phyloP scores from a whole-genome alignment of 2,113 vertebrate species.

The Neotoma lepida region DNA sequence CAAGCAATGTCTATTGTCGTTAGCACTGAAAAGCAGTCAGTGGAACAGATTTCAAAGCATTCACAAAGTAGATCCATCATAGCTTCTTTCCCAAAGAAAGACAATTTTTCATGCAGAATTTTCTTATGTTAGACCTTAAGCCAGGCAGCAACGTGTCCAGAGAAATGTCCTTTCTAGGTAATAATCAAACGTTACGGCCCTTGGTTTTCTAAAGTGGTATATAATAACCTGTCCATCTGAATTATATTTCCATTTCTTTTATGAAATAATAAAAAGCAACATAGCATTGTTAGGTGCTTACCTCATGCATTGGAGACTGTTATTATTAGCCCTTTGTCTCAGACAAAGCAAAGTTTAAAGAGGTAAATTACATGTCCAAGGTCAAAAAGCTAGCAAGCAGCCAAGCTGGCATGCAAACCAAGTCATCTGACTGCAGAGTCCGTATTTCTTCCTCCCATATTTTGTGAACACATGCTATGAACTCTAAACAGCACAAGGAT shows the following conservation, averaged over 20 bases:
- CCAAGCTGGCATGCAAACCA: neutral
- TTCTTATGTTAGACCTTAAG: neutral
- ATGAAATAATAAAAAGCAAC: constrained; percentile 54
- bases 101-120: constrained; percentile 15
- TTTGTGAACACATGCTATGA: neutral
- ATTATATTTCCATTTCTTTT: constrained; percentile 22
- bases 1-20: constrained; percentile 39
- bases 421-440: neutral
- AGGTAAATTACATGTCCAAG: constrained; percentile 31
- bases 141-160: constrained; percentile 16
- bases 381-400: constrained; percentile 11
- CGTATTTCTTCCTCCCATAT: neutral
- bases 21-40: constrained; percentile 35
- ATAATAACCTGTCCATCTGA: constrained; percentile 51
- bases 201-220: constrained; percentile 63
- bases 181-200: constrained; percentile 45
- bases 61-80: constrained; percentile 43
- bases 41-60: constrained; percentile 52
- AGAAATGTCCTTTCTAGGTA: constrained; percentile 26
- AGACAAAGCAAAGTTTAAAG: constrained; percentile 36
- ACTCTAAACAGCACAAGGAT: neutral
- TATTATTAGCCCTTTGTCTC: constrained; percentile 5
- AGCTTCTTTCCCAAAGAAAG: constrained; percentile 21
- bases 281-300: constrained; percentile 36
- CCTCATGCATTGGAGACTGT: neutral